A percentile compares a stretch with the other conserved stretches of the same genome.
Evolutionary conservation across 2,113 vertebrate species (phyloP).

Genomic region (Strigops habroptila): DNA sequence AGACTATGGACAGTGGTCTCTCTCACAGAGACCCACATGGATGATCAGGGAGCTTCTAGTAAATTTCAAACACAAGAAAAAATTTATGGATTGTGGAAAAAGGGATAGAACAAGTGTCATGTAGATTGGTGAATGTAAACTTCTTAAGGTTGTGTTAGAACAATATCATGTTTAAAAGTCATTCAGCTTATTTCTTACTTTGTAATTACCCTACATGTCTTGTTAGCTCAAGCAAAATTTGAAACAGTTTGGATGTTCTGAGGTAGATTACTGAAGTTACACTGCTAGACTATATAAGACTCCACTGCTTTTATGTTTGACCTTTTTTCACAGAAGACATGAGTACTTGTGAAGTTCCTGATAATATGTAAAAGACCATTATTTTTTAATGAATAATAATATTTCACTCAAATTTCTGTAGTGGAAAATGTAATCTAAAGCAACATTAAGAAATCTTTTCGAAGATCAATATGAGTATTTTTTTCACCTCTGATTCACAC

Average conservation of each 20-base stretch:
- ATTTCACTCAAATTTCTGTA: neutral
- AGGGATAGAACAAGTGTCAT: neutral
- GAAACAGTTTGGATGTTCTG: neutral
- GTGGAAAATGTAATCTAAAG: neutral
- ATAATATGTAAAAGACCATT: neutral
- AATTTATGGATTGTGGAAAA: no score
- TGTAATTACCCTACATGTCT: neutral
- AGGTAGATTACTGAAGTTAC: neutral
- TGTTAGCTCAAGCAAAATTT: neutral
- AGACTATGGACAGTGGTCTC: no score
- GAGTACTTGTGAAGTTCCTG: neutral
- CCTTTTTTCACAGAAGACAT: neutral
- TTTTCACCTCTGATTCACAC: neutral
- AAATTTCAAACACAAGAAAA: no score
- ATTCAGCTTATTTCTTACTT: neutral
- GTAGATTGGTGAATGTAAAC: neutral
- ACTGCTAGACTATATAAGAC: neutral
- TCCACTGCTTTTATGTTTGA: neutral
- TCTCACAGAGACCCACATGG: no score
- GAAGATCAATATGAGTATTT: neutral
- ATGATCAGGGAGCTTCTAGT: no score
- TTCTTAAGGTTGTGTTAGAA: neutral
- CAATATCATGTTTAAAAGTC: neutral
- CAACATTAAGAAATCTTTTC: neutral
- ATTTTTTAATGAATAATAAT: neutral